These are phyloP conservation scores for Hemibagrus wyckioides DNA, from an alignment of 2,113 vertebrate species.

Conservation along the genomic window DNA sequence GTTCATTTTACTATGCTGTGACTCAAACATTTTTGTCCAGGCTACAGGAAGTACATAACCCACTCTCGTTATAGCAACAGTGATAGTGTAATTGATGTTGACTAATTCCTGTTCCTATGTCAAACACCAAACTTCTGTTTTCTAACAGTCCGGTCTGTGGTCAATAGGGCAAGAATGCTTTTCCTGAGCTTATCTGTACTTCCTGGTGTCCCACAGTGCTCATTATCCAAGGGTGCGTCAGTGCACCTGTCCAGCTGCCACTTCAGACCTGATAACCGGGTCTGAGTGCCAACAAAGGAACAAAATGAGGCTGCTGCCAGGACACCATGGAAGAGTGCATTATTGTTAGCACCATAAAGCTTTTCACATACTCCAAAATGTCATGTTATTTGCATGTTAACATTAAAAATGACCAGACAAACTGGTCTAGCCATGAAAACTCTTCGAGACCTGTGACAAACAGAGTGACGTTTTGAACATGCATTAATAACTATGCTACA, in stretches of 20 bases:
- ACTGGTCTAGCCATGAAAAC: not conserved
- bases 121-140: constrained; percentile 39
- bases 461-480: not conserved
- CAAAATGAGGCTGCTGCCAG: not conserved
- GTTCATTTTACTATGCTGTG: not conserved
- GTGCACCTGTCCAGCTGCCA: constrained; percentile 15
- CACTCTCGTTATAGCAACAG: not conserved
- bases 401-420: not conserved
- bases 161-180: constrained; percentile 19
- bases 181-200: constrained; percentile 65
- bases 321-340: not conserved
- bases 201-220: constrained; percentile 63
- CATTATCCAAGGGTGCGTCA: constrained; percentile 61
- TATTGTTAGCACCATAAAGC: not conserved
- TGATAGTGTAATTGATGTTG: constrained; percentile 44
- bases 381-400: constrained; percentile 23
- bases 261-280: not conserved
- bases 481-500: not conserved
- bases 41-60: not conserved
- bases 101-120: constrained; percentile 27
- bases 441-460: not conserved
- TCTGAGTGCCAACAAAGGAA: not conserved
- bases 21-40: not conserved
- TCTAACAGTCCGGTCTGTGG: constrained; percentile 31
- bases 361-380: not conserved